Evolutionary conservation across 2,888 invertebrate genomes (phyloP).

Genomic region (Hemaris fuciformis): DNA sequence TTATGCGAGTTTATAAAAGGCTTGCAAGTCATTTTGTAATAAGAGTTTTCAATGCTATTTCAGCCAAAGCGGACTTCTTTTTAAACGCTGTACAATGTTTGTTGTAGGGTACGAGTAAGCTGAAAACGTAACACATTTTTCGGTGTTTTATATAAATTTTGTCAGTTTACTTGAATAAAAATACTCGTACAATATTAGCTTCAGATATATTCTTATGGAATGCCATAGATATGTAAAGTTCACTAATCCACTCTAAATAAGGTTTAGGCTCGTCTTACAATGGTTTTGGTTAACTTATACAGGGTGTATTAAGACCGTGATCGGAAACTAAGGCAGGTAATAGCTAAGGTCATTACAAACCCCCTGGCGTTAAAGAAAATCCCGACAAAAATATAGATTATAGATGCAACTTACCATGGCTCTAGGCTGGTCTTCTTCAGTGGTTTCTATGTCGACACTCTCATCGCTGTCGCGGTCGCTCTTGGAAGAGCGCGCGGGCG

Average conservation of each 20-base stretch:
- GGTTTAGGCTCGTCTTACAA: no score
- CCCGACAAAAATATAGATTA: no score
- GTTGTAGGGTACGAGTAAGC: not conserved
- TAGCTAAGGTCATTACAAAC: no score
- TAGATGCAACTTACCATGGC: conserved; percentile 1
- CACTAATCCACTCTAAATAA: no score
- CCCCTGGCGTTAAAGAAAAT: no score
- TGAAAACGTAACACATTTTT: not conserved
- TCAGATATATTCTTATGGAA: no score
- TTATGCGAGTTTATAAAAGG: conserved; percentile 51
- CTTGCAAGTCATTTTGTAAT: conserved; percentile 28
- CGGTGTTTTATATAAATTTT: not conserved
- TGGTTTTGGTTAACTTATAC: no score
- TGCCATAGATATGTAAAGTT: no score
- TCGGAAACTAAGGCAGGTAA: no score
- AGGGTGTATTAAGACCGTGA: no score
- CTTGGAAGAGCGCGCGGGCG: conserved; percentile 55
- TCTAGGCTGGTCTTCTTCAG: conserved; percentile 84
- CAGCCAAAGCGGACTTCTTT: not conserved
- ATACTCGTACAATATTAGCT: no score
- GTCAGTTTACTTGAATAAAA: no score
- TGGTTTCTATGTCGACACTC: conserved; percentile 93
- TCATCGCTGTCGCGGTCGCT: conserved; percentile 89
- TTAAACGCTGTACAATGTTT: not conserved
- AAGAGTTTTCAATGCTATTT: conserved; percentile 22